Evolutionary conservation across 2,113 vertebrate species (phyloP).

Genomic region (Opisthocomus hoazin): DNA sequence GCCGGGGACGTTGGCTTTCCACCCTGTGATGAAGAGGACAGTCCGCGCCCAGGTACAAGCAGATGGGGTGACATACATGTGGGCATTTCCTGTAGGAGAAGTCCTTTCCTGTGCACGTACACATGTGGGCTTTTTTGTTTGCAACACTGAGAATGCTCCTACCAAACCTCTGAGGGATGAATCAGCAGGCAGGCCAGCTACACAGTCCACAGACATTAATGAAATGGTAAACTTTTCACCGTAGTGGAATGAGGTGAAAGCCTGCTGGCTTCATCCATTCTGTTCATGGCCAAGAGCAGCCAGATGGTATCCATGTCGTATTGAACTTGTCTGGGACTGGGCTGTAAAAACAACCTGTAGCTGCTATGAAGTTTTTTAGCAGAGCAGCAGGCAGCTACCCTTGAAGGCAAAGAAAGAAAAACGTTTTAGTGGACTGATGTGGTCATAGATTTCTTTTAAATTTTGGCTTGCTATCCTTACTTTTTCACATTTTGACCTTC

Average conservation of each 20-base stretch:
- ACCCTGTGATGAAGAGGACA: background rate
- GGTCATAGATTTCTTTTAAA: background rate
- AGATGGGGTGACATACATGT: background rate
- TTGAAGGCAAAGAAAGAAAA: background rate
- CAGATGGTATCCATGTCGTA: background rate
- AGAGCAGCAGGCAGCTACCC: background rate
- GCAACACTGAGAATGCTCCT: background rate
- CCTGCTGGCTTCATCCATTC: background rate
- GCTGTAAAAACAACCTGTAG: background rate
- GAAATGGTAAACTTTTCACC: background rate
- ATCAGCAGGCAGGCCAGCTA: background rate
- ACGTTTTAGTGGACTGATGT: background rate
- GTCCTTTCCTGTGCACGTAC: background rate
- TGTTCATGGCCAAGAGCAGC: background rate
- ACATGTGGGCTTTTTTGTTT: rapidly evolving
- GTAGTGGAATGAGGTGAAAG: background rate
- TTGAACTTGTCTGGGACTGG: background rate
- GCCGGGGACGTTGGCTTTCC: background rate
- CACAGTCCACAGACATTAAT: background rate
- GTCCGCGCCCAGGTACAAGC: background rate
- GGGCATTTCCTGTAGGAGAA: background rate
- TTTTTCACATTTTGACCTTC: background rate
- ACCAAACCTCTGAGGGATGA: background rate
- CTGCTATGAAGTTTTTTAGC: background rate
- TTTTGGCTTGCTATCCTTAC: background rate